phyloP scores from a whole-genome alignment of 2,797 vertebrate species.

The Silurus lanzhouensis region DNA sequence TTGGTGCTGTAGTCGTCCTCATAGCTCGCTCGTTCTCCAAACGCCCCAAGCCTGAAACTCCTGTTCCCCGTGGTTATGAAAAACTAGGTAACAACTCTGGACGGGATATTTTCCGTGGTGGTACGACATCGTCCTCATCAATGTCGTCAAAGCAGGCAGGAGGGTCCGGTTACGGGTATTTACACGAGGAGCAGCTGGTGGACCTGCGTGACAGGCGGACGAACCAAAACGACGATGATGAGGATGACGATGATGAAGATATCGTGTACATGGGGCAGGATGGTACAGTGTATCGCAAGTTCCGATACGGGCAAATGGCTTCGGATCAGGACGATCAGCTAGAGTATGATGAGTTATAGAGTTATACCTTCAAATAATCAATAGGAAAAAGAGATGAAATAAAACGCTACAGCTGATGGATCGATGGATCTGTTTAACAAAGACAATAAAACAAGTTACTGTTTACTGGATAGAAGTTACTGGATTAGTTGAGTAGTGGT shows the following conservation, averaged over 20 bases:
- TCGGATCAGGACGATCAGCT: conserved; percentile 88
- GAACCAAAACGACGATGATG: conserved; percentile 57
- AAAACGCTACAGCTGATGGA: background rate
- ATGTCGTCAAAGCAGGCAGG: conserved; percentile 35
- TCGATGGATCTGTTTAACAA: conserved; percentile 1
- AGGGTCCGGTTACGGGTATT: conserved; percentile 64
- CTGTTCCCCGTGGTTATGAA: conserved; percentile 76
- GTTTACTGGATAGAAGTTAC: too few relatives aligned
- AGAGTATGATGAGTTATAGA: conserved; percentile 90
- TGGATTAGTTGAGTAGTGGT: background rate
- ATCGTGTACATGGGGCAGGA: conserved; percentile 96
- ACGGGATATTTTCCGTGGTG: conserved; percentile 57
- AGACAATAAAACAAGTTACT: conserved; percentile 8
- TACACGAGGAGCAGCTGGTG: conserved; percentile 81
- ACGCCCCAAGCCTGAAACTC: conserved; percentile 60
- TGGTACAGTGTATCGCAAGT: conserved; percentile 91
- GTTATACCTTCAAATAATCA: conserved; percentile 84
- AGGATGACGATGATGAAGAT: conserved; percentile 83
- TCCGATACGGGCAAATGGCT: conserved; percentile 86
- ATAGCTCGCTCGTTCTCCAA: conserved; percentile 78
- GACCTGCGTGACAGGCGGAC: conserved; percentile 73
- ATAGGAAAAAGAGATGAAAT: background rate
- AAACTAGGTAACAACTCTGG: conserved; percentile 74
- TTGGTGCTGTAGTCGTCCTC: conserved; percentile 72
- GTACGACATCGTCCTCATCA: conserved; percentile 63